A percentile compares a stretch with the other conserved stretches of the same genome.
These are phyloP conservation scores for Octonoba sinensis DNA, from an alignment of 2,888 invertebrate genomes.

Conservation along the genomic window DNA sequence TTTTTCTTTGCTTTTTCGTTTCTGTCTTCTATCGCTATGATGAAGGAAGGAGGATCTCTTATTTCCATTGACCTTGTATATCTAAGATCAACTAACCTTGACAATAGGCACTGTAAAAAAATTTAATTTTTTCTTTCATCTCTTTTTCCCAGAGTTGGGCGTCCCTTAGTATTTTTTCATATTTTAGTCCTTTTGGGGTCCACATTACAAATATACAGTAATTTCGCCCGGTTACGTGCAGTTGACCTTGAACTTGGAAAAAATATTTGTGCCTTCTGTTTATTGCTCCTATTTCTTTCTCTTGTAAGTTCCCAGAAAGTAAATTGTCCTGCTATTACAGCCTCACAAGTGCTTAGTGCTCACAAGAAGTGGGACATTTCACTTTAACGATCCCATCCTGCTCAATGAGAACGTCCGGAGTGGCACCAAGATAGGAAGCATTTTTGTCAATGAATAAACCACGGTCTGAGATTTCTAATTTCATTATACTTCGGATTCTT, in stretches of 20 bases:
- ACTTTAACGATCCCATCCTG: not conserved
- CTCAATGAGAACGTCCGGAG: not conserved
- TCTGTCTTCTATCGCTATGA: not conserved
- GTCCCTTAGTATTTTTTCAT: not conserved
- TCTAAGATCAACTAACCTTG: conserved; percentile 3
- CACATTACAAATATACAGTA: not conserved
- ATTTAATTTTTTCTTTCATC: not conserved
- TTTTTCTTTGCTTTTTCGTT: not conserved
- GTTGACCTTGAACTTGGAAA: not conserved
- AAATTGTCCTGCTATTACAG: not conserved
- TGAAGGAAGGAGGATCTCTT: not conserved
- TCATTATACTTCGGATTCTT: not conserved
- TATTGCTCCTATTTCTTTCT: not conserved
- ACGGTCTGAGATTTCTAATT: not conserved
- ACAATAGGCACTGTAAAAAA: conserved; percentile 5
- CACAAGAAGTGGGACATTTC: not conserved
- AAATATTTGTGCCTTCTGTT: not conserved
- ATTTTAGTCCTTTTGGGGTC: not conserved
- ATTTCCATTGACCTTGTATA: conserved; percentile 13
- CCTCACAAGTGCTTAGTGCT: not conserved
- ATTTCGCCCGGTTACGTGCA: not conserved
- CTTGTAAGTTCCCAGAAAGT: not conserved
- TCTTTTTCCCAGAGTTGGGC: not conserved
- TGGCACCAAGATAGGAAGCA: not conserved
- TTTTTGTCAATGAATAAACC: not conserved